These are phyloP conservation scores for Suncus etruscus DNA, from an alignment of 2,113 vertebrate species.

Conservation along the genomic window DNA sequence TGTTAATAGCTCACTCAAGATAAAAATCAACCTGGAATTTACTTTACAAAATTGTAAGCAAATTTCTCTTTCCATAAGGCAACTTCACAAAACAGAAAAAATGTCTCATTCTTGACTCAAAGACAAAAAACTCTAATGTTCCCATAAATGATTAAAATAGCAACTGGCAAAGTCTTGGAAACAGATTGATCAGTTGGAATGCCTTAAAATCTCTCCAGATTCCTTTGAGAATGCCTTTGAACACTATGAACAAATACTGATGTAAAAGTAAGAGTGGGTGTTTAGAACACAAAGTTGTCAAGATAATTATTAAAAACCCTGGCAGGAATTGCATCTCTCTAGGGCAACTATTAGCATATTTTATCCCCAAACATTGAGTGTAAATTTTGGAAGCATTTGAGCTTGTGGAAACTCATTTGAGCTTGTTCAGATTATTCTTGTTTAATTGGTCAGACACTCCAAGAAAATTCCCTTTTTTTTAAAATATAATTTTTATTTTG, in stretches of 20 bases:
- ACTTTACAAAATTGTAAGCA: constrained; percentile 63
- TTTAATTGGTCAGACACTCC: background rate
- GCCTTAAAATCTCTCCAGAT: constrained; percentile 70
- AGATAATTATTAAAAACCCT: constrained; percentile 49
- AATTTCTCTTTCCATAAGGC: constrained; percentile 54
- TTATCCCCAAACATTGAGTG: background rate
- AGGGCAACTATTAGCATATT: constrained; percentile 30
- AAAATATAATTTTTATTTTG: too few relatives aligned
- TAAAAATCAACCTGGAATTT: constrained; percentile 31
- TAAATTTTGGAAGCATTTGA: constrained; percentile 33
- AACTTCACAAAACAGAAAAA: constrained; percentile 68
- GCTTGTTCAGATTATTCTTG: background rate
- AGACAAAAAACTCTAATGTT: constrained; percentile 63
- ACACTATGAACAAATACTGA: constrained; percentile 63
- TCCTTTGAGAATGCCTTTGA: constrained; percentile 45
- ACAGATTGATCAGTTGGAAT: constrained; percentile 77
- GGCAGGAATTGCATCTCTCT: constrained; percentile 6
- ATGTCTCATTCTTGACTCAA: constrained; percentile 67
- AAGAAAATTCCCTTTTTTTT: constrained; percentile 2
- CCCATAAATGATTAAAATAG: constrained; percentile 78
- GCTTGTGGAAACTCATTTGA: background rate
- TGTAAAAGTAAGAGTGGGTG: constrained; percentile 1
- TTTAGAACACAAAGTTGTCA: constrained; percentile 46
- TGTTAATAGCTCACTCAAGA: background rate
- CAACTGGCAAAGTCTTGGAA: constrained; percentile 76